A percentile compares a stretch with the other conserved stretches of the same genome.
Evolutionary conservation across 2,113 vertebrate genomes (phyloP).

Genomic region (Crotalus viridis): DNA sequence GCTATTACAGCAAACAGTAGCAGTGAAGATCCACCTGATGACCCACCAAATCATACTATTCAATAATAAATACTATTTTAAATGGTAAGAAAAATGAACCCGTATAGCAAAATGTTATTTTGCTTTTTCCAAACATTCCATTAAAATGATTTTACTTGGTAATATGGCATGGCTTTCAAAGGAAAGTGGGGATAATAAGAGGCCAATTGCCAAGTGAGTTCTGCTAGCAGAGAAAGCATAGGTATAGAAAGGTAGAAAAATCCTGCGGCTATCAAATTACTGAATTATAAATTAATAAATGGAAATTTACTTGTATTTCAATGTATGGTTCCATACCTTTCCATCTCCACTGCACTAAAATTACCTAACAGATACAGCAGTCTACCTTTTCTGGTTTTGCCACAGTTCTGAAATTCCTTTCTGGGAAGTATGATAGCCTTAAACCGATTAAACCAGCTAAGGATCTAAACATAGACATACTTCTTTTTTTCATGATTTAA

Average conservation of each 20-base stretch:
- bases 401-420: background rate
- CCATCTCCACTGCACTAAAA: background rate
- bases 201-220: background rate
- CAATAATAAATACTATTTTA: background rate
- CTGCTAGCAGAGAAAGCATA: background rate
- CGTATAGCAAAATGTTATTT: background rate
- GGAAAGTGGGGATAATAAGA: background rate
- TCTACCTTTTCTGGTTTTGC: background rate
- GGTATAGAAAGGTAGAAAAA: background rate
- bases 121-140: background rate
- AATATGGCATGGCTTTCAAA: background rate
- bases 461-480: background rate
- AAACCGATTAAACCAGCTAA: background rate
- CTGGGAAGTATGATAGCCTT: background rate
- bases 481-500: background rate
- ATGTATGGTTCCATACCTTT: background rate
- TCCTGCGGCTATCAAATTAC: background rate
- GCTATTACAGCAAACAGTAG: background rate
- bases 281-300: background rate
- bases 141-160: background rate
- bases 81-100: background rate
- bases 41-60: background rate
- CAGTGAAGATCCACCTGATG: background rate
- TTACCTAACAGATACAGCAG: background rate
- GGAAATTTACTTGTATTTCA: background rate